Percentiles rank a stretch among this genome's conserved stretches.
Evolutionary conservation across 2,113 vertebrate species (phyloP).

Genomic region (Charadrius vociferus): DNA sequence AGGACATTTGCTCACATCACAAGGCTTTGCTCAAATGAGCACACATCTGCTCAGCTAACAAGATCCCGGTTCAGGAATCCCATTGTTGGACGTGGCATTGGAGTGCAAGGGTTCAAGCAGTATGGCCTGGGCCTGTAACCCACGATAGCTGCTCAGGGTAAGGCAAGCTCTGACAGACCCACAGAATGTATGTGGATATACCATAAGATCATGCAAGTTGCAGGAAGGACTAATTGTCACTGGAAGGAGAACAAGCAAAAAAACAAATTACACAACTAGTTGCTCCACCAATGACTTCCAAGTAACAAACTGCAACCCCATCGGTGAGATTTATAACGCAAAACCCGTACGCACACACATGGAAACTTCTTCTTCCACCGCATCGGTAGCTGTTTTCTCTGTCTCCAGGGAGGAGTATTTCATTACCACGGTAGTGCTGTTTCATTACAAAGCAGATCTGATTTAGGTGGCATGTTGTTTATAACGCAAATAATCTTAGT

Average conservation of each 20-base stretch:
- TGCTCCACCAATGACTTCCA: not conserved
- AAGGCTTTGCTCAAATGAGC: not conserved
- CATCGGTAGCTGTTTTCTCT: not conserved
- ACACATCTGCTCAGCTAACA: not conserved
- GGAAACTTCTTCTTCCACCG: not conserved
- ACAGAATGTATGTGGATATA: fast-evolving
- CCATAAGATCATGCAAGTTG: not conserved
- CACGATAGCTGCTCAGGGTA: fast-evolving
- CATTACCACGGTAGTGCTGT: not conserved
- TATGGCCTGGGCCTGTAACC: not conserved
- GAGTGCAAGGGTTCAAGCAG: not conserved
- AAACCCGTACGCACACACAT: fast-evolving
- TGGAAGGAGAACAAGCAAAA: not conserved
- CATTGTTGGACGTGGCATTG: not conserved
- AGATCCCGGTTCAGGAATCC: not conserved
- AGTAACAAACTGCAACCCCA: not conserved
- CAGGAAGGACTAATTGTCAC: not conserved
- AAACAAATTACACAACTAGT: not conserved
- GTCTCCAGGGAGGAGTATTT: not conserved
- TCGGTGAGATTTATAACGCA: fast-evolving
- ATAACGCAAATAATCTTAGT: not conserved
- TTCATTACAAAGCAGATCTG: not conserved
- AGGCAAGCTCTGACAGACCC: not conserved
- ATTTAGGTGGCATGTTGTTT: not conserved
- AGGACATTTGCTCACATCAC: not conserved